Evolutionary conservation across 2,797 vertebrate species (phyloP), one percentile per base, ranked within the genome.

Genomic region (Momotus momota): DNA sequence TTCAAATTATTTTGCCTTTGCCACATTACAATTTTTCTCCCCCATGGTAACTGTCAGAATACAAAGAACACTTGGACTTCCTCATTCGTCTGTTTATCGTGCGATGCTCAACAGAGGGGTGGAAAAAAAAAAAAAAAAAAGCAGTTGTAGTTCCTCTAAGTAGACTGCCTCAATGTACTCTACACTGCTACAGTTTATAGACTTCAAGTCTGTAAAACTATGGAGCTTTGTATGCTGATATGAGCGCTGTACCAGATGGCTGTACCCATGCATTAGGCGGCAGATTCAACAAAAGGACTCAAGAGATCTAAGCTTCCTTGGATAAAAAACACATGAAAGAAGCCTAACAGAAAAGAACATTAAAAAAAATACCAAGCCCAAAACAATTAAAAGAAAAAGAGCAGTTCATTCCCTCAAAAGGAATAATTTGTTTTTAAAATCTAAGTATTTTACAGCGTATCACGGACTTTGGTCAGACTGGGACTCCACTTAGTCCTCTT

Each of bases 1-100:
- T 85, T 70, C 12, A 81, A 86, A 64, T 33, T 73, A 46, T 69
- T 67, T 69, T 49, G 45, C 38, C 43, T 71, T 77, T 4, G 38
- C 17, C 48, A 83, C 23, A 48, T 21, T n/a, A 20, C 23, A 71
- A 31, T 33, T 25, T 52, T 86, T 64, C 43, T 57, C 21, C 17
- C 22, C 27, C 51, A 49, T 71, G 33, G 48, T 23, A 94, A 70
- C 52, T 80, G 86, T 48, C 72, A 93, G 52, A 90, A 69, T 38
- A 87, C 6, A 74, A 83, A 89, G 41, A 78, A 71, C 49, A 67
- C 15, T 89, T 49, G 78, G 26, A 96, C 94, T 96, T 96, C 95
- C 96, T 85, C 90, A 93, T 96, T 91, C 70, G 46, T 69, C 64
- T 71, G 35, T 81, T 94, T 93, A 86, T 84, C 46, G 2, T 43